Percentiles rank a stretch among this genome's conserved stretches.
These are phyloP conservation scores for Allacma fusca DNA, from an alignment of 2,888 invertebrate species.

Conservation along the genomic window DNA sequence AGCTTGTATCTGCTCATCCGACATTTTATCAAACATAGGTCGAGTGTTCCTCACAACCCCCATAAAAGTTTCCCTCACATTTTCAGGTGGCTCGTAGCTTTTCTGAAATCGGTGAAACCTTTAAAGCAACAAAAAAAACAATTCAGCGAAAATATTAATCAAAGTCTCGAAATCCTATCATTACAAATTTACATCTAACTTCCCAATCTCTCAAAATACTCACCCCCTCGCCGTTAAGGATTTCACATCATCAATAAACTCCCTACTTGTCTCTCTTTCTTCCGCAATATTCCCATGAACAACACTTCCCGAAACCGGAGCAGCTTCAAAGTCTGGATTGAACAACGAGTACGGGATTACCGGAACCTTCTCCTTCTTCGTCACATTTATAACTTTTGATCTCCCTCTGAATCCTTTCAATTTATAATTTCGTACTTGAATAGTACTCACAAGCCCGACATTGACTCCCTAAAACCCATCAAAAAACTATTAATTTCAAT, in stretches of 20 bases:
- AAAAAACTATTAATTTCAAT: constrained; percentile 1
- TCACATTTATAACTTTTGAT: not conserved
- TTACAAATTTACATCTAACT: not conserved
- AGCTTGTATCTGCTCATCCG: constrained; percentile 33
- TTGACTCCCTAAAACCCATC: not conserved
- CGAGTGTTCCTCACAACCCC: constrained; percentile 69
- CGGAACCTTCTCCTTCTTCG: not conserved
- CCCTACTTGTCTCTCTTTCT: constrained; percentile 34
- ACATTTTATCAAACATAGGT: constrained; percentile 53
- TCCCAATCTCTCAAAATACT: not conserved
- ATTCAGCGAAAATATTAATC: not conserved
- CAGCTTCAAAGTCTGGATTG: constrained; percentile 9
- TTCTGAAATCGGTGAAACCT: constrained; percentile 81
- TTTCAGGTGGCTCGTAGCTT: constrained; percentile 76
- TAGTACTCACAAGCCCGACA: not conserved
- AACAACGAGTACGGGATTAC: not conserved
- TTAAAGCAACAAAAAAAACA: constrained; percentile 59
- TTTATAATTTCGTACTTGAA: not conserved
- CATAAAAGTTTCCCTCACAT: constrained; percentile 72
- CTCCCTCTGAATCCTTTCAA: not conserved
- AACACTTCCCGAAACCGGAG: constrained; percentile 48
- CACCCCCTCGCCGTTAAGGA: constrained; percentile 59
- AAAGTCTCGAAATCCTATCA: not conserved
- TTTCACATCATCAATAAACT: constrained; percentile 51
- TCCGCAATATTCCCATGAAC: constrained; percentile 45